Percentiles rank a stretch among this genome's conserved stretches.
Conservation (phyloP, 2,113 vertebrate species). For the Girardinichthys multiradiatus region DNA sequence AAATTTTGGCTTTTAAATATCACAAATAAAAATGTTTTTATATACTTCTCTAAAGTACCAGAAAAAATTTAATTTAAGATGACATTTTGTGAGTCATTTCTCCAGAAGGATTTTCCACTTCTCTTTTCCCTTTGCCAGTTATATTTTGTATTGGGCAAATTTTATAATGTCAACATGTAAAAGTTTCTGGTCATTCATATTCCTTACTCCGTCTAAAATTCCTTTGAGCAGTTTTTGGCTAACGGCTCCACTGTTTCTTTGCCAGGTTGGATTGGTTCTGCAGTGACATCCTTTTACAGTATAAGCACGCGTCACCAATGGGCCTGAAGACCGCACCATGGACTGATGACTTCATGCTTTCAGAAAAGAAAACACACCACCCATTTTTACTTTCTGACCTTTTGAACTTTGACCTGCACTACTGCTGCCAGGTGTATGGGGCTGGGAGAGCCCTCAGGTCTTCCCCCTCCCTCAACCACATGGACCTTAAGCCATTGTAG, state of each 20-base stretch:
- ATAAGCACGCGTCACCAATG: conserved; percentile 60
- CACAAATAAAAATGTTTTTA: no score
- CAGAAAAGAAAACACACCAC: conserved; percentile 70
- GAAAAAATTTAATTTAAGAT: no score
- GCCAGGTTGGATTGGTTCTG: conserved; percentile 94
- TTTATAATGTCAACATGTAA: neutral
- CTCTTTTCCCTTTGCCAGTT: no score
- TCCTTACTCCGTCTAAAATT: neutral
- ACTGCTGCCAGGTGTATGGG: conserved; percentile 74
- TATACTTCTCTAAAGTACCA: no score
- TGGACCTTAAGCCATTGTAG: conserved; percentile 81
- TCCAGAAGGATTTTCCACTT: neutral
- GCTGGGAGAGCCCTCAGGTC: conserved; percentile 40
- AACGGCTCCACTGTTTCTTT: neutral
- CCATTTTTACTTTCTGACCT: conserved; percentile 78
- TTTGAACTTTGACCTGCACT: conserved; percentile 82
- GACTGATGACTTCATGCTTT: conserved; percentile 76
- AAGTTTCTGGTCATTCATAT: no score
- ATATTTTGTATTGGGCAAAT: no score
- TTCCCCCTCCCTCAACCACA: conserved; percentile 63
- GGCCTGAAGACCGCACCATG: conserved; percentile 71
- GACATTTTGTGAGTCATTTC: neutral
- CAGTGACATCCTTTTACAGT: conserved; percentile 83
- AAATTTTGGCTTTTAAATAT: no score
- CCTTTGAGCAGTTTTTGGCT: neutral